Percentiles rank a stretch among this genome's conserved stretches.
phyloP scores from a whole-genome alignment of 1,140 invertebrate genomes.

The Neotoxoptera formosana region DNA sequence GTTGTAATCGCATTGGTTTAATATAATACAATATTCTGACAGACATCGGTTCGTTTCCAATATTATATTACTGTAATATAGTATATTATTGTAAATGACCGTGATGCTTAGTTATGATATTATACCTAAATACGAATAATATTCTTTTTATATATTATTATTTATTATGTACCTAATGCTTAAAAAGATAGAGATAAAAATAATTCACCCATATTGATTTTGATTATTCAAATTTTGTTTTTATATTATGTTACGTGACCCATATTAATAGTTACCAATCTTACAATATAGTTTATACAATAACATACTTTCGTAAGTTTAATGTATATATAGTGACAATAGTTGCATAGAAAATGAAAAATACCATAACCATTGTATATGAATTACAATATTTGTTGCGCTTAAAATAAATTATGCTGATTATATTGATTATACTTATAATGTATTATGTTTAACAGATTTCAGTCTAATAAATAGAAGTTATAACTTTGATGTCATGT shows the following conservation, averaged over 20 bases:
- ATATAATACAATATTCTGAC: neutral
- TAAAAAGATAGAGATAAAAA: neutral
- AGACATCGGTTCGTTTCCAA: constrained; percentile 22
- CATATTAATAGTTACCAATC: neutral
- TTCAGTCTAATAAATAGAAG: neutral
- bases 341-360: neutral
- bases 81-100: neutral
- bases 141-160: neutral
- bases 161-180: neutral
- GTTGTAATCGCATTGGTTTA: constrained; percentile 9
- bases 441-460: neutral
- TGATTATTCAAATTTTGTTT: neutral
- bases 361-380: too few relatives aligned
- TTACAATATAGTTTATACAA: too few relatives aligned
- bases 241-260: neutral
- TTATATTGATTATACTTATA: too few relatives aligned
- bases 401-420: neutral
- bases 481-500: neutral
- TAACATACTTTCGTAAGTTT: neutral
- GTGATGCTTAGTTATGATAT: neutral
- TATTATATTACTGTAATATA: neutral
- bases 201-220: neutral
- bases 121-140: neutral
- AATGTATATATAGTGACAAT: neutral
- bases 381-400: neutral